Percentiles rank a stretch among this genome's conserved stretches.
These are phyloP conservation scores for Aporrectodea caliginosa DNA, from an alignment of 1,140 invertebrate species.

Conservation along the genomic window DNA sequence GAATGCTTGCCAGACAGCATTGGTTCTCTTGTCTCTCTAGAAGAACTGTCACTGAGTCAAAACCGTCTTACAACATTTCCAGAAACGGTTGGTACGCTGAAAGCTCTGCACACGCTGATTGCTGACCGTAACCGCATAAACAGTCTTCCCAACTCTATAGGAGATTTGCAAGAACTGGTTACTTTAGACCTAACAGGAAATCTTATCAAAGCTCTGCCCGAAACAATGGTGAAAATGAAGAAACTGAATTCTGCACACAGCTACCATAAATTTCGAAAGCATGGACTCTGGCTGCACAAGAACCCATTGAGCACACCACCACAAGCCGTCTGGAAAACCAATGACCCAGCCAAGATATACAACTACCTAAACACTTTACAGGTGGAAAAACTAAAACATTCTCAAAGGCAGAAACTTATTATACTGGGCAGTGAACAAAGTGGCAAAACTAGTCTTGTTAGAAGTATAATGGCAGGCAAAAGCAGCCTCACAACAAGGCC, in stretches of 20 bases:
- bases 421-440: constrained; percentile 46
- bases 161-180: constrained; percentile 44
- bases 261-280: constrained; percentile 46
- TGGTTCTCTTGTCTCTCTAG: constrained; percentile 40
- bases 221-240: constrained; percentile 45
- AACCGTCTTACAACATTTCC: constrained; percentile 46
- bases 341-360: constrained; percentile 49
- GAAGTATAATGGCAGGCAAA: constrained; percentile 16
- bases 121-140: constrained; percentile 46
- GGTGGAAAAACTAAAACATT: constrained; percentile 50
- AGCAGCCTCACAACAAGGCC: constrained; percentile 1
- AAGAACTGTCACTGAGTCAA: constrained; percentile 41
- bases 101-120: constrained; percentile 40
- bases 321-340: constrained; percentile 50
- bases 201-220: constrained; percentile 43
- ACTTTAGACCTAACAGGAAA: constrained; percentile 52
- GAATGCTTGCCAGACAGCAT: constrained; percentile 44
- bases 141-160: constrained; percentile 46
- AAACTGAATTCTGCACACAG: constrained; percentile 47
- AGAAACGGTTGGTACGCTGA: constrained; percentile 41
- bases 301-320: constrained; percentile 52
- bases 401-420: constrained; percentile 50
- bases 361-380: constrained; percentile 48
- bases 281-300: constrained; percentile 53
- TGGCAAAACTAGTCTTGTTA: constrained; percentile 48